phyloP scores from a whole-genome alignment of 2,797 vertebrate genomes.

The Octomys mimax region DNA sequence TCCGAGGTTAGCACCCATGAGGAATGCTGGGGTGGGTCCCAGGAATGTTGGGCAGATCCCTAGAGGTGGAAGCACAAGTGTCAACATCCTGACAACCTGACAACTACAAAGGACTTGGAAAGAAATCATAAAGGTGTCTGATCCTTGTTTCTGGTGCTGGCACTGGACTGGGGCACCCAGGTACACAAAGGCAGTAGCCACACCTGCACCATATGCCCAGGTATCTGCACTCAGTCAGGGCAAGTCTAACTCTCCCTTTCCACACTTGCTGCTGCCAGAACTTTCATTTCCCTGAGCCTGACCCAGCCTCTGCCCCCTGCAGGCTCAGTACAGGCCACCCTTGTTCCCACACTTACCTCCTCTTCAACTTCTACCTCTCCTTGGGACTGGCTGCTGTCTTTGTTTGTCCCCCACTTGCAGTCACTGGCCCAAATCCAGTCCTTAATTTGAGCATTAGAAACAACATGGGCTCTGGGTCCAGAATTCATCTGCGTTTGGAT shows the following conservation, averaged over 20 bases:
- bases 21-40: no score
- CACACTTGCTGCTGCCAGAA: not conserved
- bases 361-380: not conserved
- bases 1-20: no score
- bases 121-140: not conserved
- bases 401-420: not conserved
- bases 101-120: not conserved
- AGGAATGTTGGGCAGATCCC: not conserved
- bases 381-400: not conserved
- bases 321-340: not conserved
- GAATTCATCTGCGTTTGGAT: not conserved
- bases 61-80: not conserved
- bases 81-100: not conserved
- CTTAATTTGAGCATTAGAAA: not conserved
- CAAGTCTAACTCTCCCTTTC: not conserved
- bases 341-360: slow-evolving; percentile 60
- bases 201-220: not conserved
- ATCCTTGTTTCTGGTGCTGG: not conserved
- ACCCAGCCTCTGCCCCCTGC: slow-evolving; percentile 39
- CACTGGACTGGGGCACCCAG: not conserved
- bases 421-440: not conserved
- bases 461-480: not conserved
- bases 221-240: not conserved
- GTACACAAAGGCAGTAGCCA: not conserved
- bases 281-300: not conserved